Conservation (phyloP, 1,140 invertebrate species). For the Drosophila kikkawai region DNA sequence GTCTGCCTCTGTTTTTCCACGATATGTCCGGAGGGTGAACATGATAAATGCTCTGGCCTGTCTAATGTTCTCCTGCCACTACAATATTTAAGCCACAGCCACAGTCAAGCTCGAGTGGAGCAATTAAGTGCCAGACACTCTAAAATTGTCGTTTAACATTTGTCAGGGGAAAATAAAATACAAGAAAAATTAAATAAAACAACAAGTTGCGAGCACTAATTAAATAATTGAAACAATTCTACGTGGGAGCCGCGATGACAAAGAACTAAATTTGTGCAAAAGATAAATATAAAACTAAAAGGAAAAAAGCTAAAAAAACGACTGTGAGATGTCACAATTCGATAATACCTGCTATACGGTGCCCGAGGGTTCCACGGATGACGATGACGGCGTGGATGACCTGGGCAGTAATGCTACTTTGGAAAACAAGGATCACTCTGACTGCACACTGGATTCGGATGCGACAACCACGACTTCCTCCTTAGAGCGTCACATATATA, state of each 20-base stretch:
- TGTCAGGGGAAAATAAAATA: constrained; percentile 38
- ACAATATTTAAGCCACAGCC: constrained; percentile 18
- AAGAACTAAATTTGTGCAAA: constrained; percentile 43
- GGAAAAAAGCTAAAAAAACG: background rate
- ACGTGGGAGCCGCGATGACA: constrained; percentile 49
- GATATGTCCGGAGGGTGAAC: constrained; percentile 40
- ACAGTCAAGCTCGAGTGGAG: constrained; percentile 22
- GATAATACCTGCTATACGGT: constrained; percentile 83
- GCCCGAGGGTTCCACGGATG: constrained; percentile 72
- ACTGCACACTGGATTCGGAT: constrained; percentile 62
- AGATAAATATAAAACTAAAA: constrained; percentile 4
- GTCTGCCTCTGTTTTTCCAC: constrained; percentile 6
- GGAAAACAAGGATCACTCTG: constrained; percentile 58
- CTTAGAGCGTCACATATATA: constrained; percentile 62
- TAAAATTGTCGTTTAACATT: constrained; percentile 69
- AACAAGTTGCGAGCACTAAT: constrained; percentile 52
- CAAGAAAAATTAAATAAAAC: constrained; percentile 18
- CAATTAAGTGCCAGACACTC: constrained; percentile 50
- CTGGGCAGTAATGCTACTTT: constrained; percentile 64
- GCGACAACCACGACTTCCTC: constrained; percentile 71
- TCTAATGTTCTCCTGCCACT: constrained; percentile 37
- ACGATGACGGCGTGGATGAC: constrained; percentile 33
- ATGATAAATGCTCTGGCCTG: constrained; percentile 65
- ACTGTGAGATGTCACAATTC: constrained; percentile 66
- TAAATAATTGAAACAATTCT: constrained; percentile 57